Evolutionary conservation across 2,113 vertebrate species (phyloP), one percentile per base, ranked within the genome.

Genomic region (Odontesthes bonariensis): DNA sequence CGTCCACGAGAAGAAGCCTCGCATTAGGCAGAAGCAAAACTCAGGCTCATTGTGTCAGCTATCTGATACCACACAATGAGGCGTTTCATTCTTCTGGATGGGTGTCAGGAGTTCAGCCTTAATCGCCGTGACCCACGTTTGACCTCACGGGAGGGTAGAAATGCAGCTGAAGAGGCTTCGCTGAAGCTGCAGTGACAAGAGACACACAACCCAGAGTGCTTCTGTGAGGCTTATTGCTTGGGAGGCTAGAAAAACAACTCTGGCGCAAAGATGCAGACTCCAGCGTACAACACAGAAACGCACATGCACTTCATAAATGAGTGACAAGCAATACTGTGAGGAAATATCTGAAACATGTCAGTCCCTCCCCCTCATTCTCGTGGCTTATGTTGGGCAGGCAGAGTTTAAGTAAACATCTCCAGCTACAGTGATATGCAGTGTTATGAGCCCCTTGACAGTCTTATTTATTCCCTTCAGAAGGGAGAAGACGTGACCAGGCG

Each of bases 51-150:
- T 93, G 84, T 90, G 74, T 88, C 89, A 85, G 79, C 81, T 90
- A 91, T 90, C 88, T 91, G 88, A 86, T 20, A 73, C 85, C 53
- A 31, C 85, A 93, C 91, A 92, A 91, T 88, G 83, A 88, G 84
- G 62, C 13, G 56, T 79, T 83, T 90, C 89, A 86, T 77, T 88
- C 85, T 75, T 78, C 60, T 73, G 73, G 72, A 84, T 23, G 83
- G 69, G 88, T 91, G 91, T 91, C 92, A 91, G 74, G 82, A 89
- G 89, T 91, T 91, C 92, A 92, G 84, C 78, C 86, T 92, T 92
- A 91, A 88, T 88, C 80, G 68, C 59, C 58, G 14, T 46, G 90
- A 85, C 92, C 91, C 57, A 47, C 20, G n/a, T 86, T 90, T 91
- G 88, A 92, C 90, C 91, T 86, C 88, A 62, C 66, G 22, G 82